Evolutionary conservation across 2,113 vertebrate genomes (phyloP).

Genomic region (Ursus arctos): DNA sequence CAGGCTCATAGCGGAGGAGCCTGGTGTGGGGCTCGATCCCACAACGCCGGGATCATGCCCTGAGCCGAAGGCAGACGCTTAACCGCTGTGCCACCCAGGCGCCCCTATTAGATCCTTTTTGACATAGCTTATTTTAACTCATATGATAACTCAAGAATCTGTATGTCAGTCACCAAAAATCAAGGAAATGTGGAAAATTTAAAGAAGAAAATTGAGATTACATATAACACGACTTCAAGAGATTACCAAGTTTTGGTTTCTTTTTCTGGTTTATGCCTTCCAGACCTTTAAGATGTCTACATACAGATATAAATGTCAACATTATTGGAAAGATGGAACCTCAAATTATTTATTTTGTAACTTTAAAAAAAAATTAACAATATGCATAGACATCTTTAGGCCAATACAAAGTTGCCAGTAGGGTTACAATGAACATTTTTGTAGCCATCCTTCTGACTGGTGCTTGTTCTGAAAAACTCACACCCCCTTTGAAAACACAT

Average conservation of each 20-base stretch:
- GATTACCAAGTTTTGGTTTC: background rate
- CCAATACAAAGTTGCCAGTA: background rate
- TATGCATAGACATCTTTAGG: background rate
- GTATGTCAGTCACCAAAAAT: background rate
- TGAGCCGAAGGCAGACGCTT: no score
- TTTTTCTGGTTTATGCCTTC: background rate
- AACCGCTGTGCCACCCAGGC: no score
- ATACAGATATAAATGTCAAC: background rate
- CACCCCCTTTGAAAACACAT: background rate
- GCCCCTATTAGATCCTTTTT: no score
- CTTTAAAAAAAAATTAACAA: background rate
- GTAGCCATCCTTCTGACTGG: background rate
- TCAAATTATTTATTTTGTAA: background rate
- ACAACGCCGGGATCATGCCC: no score
- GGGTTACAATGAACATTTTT: background rate
- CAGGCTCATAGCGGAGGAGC: no score
- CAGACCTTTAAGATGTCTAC: background rate
- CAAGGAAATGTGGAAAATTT: slow-evolving; percentile 20
- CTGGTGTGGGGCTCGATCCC: no score
- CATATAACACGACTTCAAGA: background rate
- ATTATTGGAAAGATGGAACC: slow-evolving; percentile 21
- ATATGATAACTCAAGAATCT: background rate
- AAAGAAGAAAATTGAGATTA: slow-evolving; percentile 41
- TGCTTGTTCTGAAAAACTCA: background rate
- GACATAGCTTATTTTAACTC: slow-evolving; percentile 51